Percentiles rank a stretch among this genome's conserved stretches.
These are phyloP conservation scores for Microcebus griseorufus DNA, from an alignment of 2,113 vertebrate genomes.

Conservation along the genomic window DNA sequence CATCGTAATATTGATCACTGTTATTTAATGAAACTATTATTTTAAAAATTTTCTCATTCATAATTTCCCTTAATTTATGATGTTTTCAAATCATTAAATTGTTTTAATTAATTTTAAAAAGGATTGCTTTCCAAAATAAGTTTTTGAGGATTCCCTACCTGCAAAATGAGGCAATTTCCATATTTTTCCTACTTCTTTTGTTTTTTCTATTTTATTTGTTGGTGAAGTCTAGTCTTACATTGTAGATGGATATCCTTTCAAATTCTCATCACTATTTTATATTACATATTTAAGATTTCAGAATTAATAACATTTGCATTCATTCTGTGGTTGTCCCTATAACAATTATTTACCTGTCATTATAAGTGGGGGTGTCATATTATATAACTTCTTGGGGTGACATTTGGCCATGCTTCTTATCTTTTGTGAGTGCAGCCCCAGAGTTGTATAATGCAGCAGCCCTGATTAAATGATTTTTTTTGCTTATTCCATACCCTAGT, in stretches of 20 bases:
- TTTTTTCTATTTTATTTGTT: background rate
- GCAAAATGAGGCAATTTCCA: background rate
- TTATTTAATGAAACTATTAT: background rate
- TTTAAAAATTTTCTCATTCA: background rate
- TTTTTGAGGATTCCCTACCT: background rate
- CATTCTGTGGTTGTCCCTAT: background rate
- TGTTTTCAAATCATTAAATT: background rate
- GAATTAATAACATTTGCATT: background rate
- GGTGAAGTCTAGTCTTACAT: background rate
- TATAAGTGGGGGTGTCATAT: background rate
- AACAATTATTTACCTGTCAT: background rate
- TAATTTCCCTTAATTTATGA: background rate
- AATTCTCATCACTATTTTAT: background rate
- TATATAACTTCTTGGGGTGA: background rate
- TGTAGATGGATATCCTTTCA: background rate
- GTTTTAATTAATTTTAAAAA: background rate
- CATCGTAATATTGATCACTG: background rate
- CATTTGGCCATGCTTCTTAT: rapidly evolving
- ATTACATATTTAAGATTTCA: background rate
- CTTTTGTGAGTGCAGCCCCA: background rate
- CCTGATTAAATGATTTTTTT: background rate
- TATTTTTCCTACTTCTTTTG: background rate
- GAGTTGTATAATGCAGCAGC: background rate
- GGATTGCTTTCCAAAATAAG: background rate
- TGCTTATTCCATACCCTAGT: background rate